A percentile compares a stretch with the other conserved stretches of the same genome.
Conservation (phyloP, 2,888 invertebrate species). For the Cataglyphis cursor region DNA sequence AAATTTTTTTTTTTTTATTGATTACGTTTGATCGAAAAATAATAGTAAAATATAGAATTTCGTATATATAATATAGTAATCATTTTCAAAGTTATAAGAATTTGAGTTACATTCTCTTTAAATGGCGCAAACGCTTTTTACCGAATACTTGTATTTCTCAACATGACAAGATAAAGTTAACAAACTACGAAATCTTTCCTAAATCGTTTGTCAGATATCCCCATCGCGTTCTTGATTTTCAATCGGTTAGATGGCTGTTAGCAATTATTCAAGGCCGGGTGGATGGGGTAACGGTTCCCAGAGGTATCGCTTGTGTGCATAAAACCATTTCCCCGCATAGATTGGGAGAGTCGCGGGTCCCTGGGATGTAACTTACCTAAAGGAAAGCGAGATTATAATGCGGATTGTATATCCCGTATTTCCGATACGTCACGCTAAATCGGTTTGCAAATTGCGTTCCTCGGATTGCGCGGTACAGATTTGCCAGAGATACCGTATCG, state of each 20-base stretch:
- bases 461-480: conserved; percentile 45
- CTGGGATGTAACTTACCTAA: conserved; percentile 67
- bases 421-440: conserved; percentile 55
- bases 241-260: conserved; percentile 81
- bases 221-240: conserved; percentile 78
- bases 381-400: conserved; percentile 72
- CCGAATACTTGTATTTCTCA: background rate
- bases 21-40: background rate
- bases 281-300: conserved; percentile 82
- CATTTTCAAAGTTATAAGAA: background rate
- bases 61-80: background rate
- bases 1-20: background rate
- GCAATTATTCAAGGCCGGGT: conserved; percentile 82
- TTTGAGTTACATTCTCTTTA: background rate
- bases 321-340: conserved; percentile 80
- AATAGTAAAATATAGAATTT: background rate
- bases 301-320: conserved; percentile 82
- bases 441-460: conserved; percentile 43
- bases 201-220: conserved; percentile 65
- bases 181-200: conserved; percentile 50
- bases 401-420: conserved; percentile 70
- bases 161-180: background rate
- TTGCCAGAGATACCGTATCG: conserved; percentile 34
- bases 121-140: background rate
- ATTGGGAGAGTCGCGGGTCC: conserved; percentile 74